phyloP scores from a whole-genome alignment of 2,797 vertebrate genomes.

The Lateolabrax maculatus region DNA sequence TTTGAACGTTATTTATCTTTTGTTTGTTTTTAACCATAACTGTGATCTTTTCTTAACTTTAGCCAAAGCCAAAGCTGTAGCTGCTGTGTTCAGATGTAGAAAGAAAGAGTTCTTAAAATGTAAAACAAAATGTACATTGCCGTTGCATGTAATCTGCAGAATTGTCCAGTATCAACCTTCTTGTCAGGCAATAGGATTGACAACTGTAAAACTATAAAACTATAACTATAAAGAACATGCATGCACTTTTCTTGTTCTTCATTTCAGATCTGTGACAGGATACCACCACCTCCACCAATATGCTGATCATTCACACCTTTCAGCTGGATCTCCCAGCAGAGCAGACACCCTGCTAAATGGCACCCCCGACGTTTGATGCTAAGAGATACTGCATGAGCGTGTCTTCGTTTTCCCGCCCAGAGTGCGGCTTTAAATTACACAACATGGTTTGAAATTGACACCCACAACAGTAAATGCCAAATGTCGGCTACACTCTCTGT shows the following conservation, averaged over 20 bases:
- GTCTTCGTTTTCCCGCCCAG: constrained; percentile 5
- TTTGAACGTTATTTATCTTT: background rate
- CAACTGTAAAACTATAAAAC: no score
- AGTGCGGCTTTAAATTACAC: constrained; percentile 35
- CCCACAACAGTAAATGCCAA: constrained; percentile 19
- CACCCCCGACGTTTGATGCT: constrained; percentile 20
- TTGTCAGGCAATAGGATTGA: background rate
- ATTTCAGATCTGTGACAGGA: background rate
- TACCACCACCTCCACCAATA: background rate
- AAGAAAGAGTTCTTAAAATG: background rate
- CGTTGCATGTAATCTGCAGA: background rate
- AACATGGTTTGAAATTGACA: constrained; percentile 13
- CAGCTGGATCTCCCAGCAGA: constrained; percentile 27
- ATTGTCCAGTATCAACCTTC: no score
- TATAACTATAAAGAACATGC: background rate
- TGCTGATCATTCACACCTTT: constrained; percentile 25
- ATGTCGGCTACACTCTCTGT: background rate
- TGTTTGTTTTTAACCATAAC: background rate
- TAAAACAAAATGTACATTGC: background rate
- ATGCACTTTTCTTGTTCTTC: background rate
- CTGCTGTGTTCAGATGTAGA: no score
- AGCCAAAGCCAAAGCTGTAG: no score
- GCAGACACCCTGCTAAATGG: constrained; percentile 17
- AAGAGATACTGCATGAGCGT: constrained; percentile 7
- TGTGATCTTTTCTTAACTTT: background rate